Conservation (phyloP, 2,888 invertebrate genomes). For the Ommatoiulus sabulosus region DNA sequence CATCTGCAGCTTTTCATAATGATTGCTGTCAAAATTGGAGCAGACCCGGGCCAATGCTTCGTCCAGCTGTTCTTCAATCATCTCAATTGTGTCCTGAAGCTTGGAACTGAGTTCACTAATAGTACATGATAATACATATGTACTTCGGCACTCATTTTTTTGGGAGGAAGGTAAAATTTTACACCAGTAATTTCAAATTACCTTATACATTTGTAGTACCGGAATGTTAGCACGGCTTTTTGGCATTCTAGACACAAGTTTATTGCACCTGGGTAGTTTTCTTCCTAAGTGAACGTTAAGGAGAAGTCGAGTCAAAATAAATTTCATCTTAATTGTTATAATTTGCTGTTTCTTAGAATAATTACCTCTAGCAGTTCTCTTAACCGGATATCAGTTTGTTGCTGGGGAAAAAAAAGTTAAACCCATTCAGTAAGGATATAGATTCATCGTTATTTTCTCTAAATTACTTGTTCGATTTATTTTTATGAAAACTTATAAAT, state of each 20-base stretch:
- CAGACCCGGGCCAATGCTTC: constrained; percentile 84
- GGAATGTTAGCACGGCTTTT: constrained; percentile 84
- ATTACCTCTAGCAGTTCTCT: constrained; percentile 76
- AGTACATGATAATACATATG: not conserved
- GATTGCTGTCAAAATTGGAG: constrained; percentile 80
- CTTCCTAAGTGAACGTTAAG: constrained; percentile 71
- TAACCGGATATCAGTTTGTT: constrained; percentile 86
- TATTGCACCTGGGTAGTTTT: constrained; percentile 90
- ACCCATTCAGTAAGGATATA: too few species aligned
- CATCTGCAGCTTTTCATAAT: constrained; percentile 84
- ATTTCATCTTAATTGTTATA: not conserved
- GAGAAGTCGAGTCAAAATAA: not conserved
- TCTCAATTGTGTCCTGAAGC: constrained; percentile 88
- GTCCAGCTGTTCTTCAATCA: constrained; percentile 92
- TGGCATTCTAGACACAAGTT: constrained; percentile 89
- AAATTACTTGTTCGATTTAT: constrained; percentile 16
- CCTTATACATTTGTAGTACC: constrained; percentile 88
- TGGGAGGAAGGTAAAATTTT: too few species aligned
- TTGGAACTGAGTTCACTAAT: constrained; percentile 83
- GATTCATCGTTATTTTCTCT: not conserved
- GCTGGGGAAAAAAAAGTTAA: constrained; percentile 71
- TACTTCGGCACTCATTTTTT: too few species aligned
- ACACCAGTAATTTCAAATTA: too few species aligned
- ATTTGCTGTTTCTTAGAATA: too few species aligned
- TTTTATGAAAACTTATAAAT: not conserved